A percentile compares a stretch with the other conserved stretches of the same genome.
Evolutionary conservation across 2,797 vertebrate genomes (phyloP).

Genomic region (Bovichtus variegatus): DNA sequence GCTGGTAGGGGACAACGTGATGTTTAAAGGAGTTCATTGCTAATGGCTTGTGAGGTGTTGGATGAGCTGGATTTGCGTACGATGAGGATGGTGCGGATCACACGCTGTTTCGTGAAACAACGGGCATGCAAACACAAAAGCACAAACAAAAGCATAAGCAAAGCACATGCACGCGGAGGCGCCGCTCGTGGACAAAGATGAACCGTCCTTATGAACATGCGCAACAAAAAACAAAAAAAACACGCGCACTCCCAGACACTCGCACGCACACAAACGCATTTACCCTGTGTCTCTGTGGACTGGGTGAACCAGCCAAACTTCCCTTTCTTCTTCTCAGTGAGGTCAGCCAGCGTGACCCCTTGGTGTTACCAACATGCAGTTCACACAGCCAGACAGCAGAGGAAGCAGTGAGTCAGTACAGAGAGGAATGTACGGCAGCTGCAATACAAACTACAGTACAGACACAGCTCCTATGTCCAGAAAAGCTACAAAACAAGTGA

Average conservation of each 20-base stretch:
- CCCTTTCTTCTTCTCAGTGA: slow-evolving; percentile 97
- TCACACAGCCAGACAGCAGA: slow-evolving; percentile 89
- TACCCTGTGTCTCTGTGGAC: slow-evolving; percentile 97
- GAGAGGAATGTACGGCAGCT: slow-evolving; percentile 51
- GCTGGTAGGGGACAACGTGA: background rate
- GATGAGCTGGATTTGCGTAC: background rate
- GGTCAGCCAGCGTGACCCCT: slow-evolving; percentile 96
- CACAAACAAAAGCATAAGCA: slow-evolving; percentile 39
- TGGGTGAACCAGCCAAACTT: slow-evolving; percentile 95
- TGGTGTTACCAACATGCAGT: slow-evolving; percentile 88
- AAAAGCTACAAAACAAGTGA: slow-evolving; percentile 14
- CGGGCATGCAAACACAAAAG: slow-evolving; percentile 37
- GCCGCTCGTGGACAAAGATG: slow-evolving; percentile 38
- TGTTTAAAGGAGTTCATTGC: background rate
- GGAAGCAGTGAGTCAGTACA: slow-evolving; percentile 85
- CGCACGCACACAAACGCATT: slow-evolving; percentile 73
- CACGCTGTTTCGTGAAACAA: background rate
- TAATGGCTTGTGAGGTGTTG: background rate
- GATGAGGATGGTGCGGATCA: slow-evolving; percentile 17
- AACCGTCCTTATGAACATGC: slow-evolving; percentile 41
- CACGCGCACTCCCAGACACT: slow-evolving; percentile 42
- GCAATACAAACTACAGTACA: slow-evolving; percentile 52
- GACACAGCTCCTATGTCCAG: slow-evolving; percentile 57
- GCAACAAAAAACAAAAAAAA: no score
- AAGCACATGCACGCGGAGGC: slow-evolving; percentile 43